Conservation (phyloP, 2,888 invertebrate species). For the Eupeodes latifasciatus region DNA sequence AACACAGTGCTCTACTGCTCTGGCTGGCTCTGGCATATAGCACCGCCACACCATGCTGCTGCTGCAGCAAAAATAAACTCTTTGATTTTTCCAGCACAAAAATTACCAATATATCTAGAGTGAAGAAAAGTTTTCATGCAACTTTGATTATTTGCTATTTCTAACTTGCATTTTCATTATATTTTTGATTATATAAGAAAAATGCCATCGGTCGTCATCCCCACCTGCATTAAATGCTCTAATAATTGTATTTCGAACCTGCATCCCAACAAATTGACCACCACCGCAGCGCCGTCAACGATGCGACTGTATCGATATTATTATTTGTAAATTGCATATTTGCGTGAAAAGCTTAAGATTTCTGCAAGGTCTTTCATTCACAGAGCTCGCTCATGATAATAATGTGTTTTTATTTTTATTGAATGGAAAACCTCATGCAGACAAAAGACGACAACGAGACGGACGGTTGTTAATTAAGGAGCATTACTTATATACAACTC, state of each 20-base stretch:
- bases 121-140: conserved; percentile 65
- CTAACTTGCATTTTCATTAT: conserved; percentile 37
- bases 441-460: not conserved
- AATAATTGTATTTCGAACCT: conserved; percentile 48
- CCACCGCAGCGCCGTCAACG: not conserved
- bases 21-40: not conserved
- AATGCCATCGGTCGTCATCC: not conserved
- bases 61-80: not conserved
- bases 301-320: not conserved
- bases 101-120: conserved; percentile 55
- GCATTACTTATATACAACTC: conserved; percentile 36
- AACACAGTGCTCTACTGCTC: not conserved
- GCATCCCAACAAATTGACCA: not conserved
- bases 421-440: conserved; percentile 19
- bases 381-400: not conserved
- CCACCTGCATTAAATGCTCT: conserved; percentile 38
- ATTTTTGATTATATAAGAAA: conserved; percentile 60
- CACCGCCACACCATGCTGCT: not conserved
- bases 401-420: conserved; percentile 10
- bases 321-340: conserved; percentile 41
- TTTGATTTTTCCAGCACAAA: conserved; percentile 33
- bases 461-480: conserved; percentile 64
- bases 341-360: conserved; percentile 18
- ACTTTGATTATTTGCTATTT: conserved; percentile 68
- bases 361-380: conserved; percentile 57